Percentiles rank a stretch among this genome's conserved stretches.
These are phyloP conservation scores for Cephalopterus ornatus DNA, from an alignment of 2,113 vertebrate genomes.

Conservation along the genomic window DNA sequence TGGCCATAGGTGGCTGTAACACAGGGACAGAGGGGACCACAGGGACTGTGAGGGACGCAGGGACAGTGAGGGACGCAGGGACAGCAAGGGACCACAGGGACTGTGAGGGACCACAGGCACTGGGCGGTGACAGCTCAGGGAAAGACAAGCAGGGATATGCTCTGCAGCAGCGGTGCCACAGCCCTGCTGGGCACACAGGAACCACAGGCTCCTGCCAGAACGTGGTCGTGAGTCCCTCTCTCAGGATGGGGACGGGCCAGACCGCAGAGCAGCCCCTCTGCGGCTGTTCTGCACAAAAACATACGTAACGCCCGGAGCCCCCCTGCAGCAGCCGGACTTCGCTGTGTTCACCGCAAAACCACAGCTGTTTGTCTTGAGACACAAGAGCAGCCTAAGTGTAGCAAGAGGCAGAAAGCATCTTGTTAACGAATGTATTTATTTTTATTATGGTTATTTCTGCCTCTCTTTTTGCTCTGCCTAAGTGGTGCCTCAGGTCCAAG, in stretches of 20 bases:
- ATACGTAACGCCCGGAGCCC: neutral
- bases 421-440: neutral
- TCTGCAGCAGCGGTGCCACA: neutral
- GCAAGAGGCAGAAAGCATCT: neutral
- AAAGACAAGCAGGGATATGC: rapidly evolving
- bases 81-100: neutral
- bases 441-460: neutral
- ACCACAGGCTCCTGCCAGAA: too few species aligned
- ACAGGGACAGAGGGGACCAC: neutral
- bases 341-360: neutral
- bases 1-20: neutral
- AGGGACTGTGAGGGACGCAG: neutral
- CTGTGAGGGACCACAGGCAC: neutral
- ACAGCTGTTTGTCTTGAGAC: rapidly evolving
- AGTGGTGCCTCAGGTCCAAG: neutral
- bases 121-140: neutral
- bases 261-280: neutral
- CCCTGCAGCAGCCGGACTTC: neutral
- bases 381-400: neutral
- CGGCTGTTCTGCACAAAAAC: neutral
- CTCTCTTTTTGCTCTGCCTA: neutral
- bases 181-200: neutral
- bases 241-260: neutral
- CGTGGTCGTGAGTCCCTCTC: rapidly evolving
- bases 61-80: neutral